A percentile compares a stretch with the other conserved stretches of the same genome.
Evolutionary conservation across 1,140 invertebrate genomes (phyloP).

Genomic region (Diprion similis): DNA sequence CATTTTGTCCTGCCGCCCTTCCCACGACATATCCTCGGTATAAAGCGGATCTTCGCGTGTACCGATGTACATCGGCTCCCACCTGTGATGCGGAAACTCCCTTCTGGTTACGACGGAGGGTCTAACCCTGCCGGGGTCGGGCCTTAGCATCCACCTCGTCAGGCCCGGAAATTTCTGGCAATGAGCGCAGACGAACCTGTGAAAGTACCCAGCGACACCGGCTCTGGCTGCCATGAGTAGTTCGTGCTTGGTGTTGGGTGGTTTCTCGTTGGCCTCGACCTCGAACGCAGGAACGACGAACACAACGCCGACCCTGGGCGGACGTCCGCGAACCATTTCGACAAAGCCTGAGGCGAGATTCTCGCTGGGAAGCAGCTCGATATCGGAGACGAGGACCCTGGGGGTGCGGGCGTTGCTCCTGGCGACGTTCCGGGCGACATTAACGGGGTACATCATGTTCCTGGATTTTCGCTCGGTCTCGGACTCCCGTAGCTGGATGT

Average conservation of each 20-base stretch:
- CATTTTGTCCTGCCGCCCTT: conserved; percentile 87
- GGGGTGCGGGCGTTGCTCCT: conserved; percentile 66
- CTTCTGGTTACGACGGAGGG: conserved; percentile 72
- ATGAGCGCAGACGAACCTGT: conserved; percentile 69
- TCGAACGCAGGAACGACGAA: conserved; percentile 80
- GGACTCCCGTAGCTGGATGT: conserved; percentile 43
- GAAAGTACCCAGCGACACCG: conserved; percentile 68
- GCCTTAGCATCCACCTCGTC: conserved; percentile 70
- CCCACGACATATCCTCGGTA: conserved; percentile 81
- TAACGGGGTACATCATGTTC: conserved; percentile 75
- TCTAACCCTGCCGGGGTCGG: conserved; percentile 60
- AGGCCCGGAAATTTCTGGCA: conserved; percentile 82
- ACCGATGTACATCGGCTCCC: conserved; percentile 86
- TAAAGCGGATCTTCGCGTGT: conserved; percentile 81
- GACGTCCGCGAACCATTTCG: conserved; percentile 62
- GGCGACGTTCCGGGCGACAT: conserved; percentile 77
- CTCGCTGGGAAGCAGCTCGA: conserved; percentile 76
- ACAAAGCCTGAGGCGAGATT: conserved; percentile 69
- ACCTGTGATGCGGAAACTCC: conserved; percentile 76
- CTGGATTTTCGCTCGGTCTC: conserved; percentile 63
- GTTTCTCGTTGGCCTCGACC: conserved; percentile 67
- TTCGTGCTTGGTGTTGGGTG: conserved; percentile 67
- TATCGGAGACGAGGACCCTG: conserved; percentile 78
- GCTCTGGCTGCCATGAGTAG: conserved; percentile 48
- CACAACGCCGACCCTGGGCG: conserved; percentile 61